A percentile compares a stretch with the other conserved stretches of the same genome.
Evolutionary conservation across 2,888 invertebrate genomes (phyloP).

Genomic region (Acronicta alni): DNA sequence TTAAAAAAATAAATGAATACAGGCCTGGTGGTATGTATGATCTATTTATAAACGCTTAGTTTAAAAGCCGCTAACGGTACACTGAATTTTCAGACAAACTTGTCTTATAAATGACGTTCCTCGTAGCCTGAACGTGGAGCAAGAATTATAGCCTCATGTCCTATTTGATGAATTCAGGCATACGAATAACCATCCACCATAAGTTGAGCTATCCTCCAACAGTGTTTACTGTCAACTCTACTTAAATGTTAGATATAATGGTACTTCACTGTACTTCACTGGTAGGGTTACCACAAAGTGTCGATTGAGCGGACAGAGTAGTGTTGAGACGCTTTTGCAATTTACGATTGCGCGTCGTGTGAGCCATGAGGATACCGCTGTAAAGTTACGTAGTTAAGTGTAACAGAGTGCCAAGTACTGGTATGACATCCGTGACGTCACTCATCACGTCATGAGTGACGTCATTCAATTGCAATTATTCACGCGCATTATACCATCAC

Average conservation of each 20-base stretch:
- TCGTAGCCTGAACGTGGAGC: conserved; percentile 67
- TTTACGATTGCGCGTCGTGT: no score
- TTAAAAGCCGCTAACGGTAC: conserved; percentile 65
- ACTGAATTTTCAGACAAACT: conserved; percentile 79
- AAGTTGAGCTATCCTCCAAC: conserved; percentile 53
- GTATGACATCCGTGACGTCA: no score
- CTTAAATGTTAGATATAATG: conserved; percentile 33
- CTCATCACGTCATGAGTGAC: no score
- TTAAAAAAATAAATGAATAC: no score
- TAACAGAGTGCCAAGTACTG: no score
- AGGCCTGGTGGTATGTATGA: no score
- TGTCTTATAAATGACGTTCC: conserved; percentile 83
- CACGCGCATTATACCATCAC: no score
- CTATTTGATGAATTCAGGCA: conserved; percentile 79
- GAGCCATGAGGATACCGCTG: no score
- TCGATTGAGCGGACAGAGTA: not conserved
- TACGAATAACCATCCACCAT: conserved; percentile 60
- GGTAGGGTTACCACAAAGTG: conserved; percentile 2
- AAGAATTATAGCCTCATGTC: conserved; percentile 80
- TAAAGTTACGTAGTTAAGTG: no score
- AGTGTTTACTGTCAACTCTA: conserved; percentile 39
- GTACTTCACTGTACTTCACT: conserved; percentile 24
- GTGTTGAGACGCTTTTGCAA: no score
- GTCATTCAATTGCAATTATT: no score
- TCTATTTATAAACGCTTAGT: conserved; percentile 8